Evolutionary conservation across 2,888 invertebrate species (phyloP).

Genomic region (Sicus ferrugineus): DNA sequence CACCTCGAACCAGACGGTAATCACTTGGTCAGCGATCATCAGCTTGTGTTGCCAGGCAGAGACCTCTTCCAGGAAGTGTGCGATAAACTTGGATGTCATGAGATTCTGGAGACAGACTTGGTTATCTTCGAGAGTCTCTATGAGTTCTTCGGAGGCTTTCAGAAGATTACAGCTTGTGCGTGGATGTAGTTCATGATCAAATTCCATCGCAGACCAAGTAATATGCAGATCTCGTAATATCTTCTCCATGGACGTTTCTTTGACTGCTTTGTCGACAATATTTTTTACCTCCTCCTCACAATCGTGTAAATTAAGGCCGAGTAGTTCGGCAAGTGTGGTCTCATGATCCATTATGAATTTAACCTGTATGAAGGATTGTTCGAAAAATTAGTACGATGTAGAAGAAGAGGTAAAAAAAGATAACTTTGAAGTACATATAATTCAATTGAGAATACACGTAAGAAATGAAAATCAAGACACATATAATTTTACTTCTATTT

Average conservation of each 20-base stretch:
- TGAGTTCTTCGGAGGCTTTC: constrained; percentile 92
- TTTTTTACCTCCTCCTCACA: constrained; percentile 97
- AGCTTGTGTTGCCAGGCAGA: constrained; percentile 93
- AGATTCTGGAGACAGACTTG: constrained; percentile 95
- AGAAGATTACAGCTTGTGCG: constrained; percentile 87
- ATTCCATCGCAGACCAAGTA: constrained; percentile 92
- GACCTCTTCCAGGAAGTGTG: constrained; percentile 93
- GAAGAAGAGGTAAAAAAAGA: not conserved
- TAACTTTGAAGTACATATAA: too few species aligned
- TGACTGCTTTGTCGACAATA: constrained; percentile 97
- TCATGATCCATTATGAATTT: constrained; percentile 92
- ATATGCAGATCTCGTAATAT: constrained; percentile 86
- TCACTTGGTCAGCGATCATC: constrained; percentile 92
- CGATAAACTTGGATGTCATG: constrained; percentile 96
- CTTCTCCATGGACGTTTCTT: constrained; percentile 99
- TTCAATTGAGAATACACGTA: too few species aligned
- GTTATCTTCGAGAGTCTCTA: constrained; percentile 97
- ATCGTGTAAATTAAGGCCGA: constrained; percentile 92
- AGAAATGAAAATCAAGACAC: too few species aligned
- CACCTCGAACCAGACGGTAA: constrained; percentile 93
- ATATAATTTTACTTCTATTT: too few species aligned
- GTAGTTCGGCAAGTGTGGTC: constrained; percentile 89
- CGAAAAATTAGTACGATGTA: not conserved
- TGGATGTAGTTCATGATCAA: constrained; percentile 86
- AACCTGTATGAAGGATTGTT: constrained; percentile 69